Evolutionary conservation across 2,113 vertebrate species (phyloP).

Genomic region (Laticauda colubrina): DNA sequence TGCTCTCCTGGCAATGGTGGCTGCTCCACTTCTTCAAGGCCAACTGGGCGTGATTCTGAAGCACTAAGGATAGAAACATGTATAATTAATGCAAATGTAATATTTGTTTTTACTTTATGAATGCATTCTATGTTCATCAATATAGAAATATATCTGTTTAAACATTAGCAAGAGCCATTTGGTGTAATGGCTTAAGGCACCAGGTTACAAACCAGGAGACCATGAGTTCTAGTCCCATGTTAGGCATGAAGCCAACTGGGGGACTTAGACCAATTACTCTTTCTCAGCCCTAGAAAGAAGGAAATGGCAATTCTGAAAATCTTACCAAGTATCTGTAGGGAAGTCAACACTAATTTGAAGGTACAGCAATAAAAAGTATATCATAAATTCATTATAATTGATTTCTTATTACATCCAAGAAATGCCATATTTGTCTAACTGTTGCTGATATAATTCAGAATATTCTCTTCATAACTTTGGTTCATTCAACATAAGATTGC

Average conservation of each 20-base stretch:
- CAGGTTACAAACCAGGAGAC: not conserved
- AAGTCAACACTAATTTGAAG: not conserved
- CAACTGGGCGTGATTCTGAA: slow-evolving; percentile 77
- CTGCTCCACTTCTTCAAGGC: slow-evolving; percentile 87
- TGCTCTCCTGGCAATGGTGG: slow-evolving; percentile 83
- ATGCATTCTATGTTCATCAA: not conserved
- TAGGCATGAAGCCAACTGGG: not conserved
- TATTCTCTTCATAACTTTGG: not conserved
- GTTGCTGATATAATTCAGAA: not conserved
- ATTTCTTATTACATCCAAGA: not conserved
- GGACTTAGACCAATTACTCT: not conserved
- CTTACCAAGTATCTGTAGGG: not conserved
- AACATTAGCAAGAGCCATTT: not conserved
- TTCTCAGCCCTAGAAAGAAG: not conserved
- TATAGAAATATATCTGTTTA: not conserved
- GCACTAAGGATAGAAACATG: slow-evolving; percentile 66
- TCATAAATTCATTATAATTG: not conserved
- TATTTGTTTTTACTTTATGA: not conserved
- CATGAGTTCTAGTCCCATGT: not conserved
- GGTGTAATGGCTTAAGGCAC: not conserved
- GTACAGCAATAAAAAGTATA: not conserved
- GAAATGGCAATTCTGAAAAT: not conserved
- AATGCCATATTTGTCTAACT: not conserved
- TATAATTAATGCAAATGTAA: slow-evolving; percentile 13
- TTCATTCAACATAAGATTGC: not conserved